These are phyloP conservation scores for Drosophila subpulchrella DNA, from an alignment of 1,140 invertebrate species.

Conservation along the genomic window DNA sequence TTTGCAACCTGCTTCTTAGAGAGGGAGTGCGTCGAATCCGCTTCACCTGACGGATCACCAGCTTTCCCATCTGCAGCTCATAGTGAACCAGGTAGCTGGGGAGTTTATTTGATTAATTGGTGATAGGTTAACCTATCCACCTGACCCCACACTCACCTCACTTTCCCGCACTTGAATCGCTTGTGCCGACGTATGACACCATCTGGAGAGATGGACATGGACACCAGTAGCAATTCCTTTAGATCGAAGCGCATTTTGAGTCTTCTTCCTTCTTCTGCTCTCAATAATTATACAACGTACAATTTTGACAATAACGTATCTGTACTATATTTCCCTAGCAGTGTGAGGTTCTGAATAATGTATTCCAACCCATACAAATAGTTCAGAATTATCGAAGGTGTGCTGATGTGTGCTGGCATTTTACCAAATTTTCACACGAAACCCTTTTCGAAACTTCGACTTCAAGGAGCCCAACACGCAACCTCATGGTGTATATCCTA, in stretches of 20 bases:
- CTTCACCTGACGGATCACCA: slow-evolving; percentile 28
- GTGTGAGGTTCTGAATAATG: slow-evolving; percentile 1
- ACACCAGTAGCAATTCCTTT: slow-evolving; percentile 33
- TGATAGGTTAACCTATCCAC: too few species aligned
- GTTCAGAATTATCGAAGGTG: background rate
- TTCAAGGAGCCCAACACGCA: slow-evolving; percentile 48
- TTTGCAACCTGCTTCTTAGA: background rate
- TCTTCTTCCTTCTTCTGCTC: background rate
- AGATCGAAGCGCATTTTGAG: slow-evolving; percentile 49
- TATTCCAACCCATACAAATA: too few species aligned
- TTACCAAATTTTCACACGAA: slow-evolving; percentile 62
- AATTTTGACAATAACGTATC: slow-evolving; percentile 24
- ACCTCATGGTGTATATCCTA: slow-evolving; percentile 30
- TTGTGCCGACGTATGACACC: slow-evolving; percentile 1
- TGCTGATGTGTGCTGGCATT: background rate
- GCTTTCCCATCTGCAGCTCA: slow-evolving; percentile 13
- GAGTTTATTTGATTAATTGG: background rate
- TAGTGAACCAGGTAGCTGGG: slow-evolving; percentile 46
- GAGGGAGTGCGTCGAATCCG: background rate
- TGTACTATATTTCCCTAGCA: background rate
- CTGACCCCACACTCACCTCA: slow-evolving; percentile 25
- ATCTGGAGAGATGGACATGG: slow-evolving; percentile 12
- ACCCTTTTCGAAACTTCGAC: slow-evolving; percentile 42
- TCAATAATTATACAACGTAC: slow-evolving; percentile 18
- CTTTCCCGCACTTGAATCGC: slow-evolving; percentile 21